Base-by-base conservation (phyloP, 2,797 vertebrate species). In the Ptychobarbus kaznakovi region DNA sequence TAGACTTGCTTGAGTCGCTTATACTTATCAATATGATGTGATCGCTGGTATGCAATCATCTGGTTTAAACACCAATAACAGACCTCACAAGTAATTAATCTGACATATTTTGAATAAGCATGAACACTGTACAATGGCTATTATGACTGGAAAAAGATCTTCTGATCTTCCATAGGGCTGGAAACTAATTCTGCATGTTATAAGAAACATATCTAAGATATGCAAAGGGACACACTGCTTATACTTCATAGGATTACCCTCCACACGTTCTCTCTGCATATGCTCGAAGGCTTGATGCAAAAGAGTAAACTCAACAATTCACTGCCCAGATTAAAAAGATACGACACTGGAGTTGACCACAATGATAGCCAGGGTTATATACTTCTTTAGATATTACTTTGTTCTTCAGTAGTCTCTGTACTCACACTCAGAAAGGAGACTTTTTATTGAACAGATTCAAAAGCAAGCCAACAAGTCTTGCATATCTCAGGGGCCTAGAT, bases 401-500 rank as follows among this genome's bases (percentile, higher is more conserved):
- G 81, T 86, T 56, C 63, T 53, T 46, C 3, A 2, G 4, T 68
- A 75, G 38, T 81, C 81, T 86, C 80, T 28, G n/a, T 49, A 76
- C n/a, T 56, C 65, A 72, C 56, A 87, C 89, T 82, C 85, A 51
- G 84, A 90, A 69, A 51, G 81, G 61, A 78, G 84, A 70, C 84
- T 35, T 93, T 58, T 91, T 89, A 91, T 90, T 87, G 88, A 91
- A 91, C 93, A 91, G 89, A 92, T 92, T 95, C 92, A 92, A 90
- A 91, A 91, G 83, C 85, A 80, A 93, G 90, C 81, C 46, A 51
- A 72, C 58, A 61, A 65, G 89, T 88, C 92, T 93, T 91, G 89
- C 81, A 83, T 87, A 86, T 83, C 91, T 89, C 90, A 49, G 75
- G 86, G 88, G 88, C 79, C 81, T 77, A 79, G 77, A 81, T 56